Evolutionary conservation across 2,797 vertebrate species (phyloP).

Genomic region (Sebastes oblongus): DNA sequence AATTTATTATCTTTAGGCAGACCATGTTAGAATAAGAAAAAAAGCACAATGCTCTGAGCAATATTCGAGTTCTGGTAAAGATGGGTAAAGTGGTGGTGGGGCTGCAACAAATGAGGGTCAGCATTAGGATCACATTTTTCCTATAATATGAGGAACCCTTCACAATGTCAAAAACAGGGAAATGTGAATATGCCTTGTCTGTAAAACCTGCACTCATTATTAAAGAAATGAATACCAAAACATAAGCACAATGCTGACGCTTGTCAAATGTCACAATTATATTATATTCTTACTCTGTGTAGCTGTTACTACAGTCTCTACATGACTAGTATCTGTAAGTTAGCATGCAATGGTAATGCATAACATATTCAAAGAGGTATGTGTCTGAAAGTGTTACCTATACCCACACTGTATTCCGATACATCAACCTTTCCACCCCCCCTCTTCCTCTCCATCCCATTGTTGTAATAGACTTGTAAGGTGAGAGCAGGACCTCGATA

Average conservation of each 20-base stretch:
- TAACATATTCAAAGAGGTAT: not conserved
- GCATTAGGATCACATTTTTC: not conserved
- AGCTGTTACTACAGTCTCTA: not conserved
- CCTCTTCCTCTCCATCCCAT: constrained; percentile 17
- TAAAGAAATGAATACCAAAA: not conserved
- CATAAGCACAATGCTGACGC: not conserved
- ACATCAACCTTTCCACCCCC: not conserved
- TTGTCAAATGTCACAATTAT: not conserved
- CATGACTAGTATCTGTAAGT: not conserved
- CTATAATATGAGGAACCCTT: not conserved
- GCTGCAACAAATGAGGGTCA: not conserved
- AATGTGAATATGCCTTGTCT: not conserved
- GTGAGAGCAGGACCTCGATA: constrained; percentile 66
- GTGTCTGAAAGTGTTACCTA: constrained; percentile 1
- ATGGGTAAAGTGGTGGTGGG: not conserved
- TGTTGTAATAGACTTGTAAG: constrained; percentile 68
- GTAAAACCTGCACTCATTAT: not conserved
- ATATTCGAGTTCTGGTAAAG: not conserved
- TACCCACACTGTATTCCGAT: not conserved
- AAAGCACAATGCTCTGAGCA: not conserved
- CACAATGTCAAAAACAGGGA: not conserved
- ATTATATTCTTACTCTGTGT: not conserved
- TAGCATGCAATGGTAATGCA: constrained; percentile 11
- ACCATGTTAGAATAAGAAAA: not conserved
- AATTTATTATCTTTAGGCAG: not conserved